These are phyloP conservation scores for Drosophila emarginata DNA, from an alignment of 2,888 invertebrate species.

Conservation along the genomic window DNA sequence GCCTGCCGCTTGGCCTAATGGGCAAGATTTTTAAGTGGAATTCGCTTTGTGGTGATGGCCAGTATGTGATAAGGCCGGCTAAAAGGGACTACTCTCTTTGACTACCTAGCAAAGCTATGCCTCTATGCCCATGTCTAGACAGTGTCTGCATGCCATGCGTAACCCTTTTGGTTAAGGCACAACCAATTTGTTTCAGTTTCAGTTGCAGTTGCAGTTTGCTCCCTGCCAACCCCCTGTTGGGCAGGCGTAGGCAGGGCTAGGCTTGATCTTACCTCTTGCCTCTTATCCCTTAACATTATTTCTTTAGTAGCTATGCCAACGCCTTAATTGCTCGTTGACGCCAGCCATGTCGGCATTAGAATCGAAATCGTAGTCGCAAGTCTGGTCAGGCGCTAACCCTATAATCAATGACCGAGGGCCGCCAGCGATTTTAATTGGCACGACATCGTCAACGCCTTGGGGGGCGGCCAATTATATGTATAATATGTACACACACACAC, in stretches of 20 bases:
- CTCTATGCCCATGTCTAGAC: constrained; percentile 59
- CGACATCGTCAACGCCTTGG: constrained; percentile 66
- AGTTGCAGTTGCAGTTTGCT: constrained; percentile 23
- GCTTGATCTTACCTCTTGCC: too few species aligned
- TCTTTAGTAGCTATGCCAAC: neutral
- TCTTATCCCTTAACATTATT: too few species aligned
- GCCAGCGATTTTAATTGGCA: constrained; percentile 64
- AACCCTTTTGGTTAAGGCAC: constrained; percentile 45
- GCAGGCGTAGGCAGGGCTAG: neutral
- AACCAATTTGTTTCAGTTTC: constrained; percentile 64
- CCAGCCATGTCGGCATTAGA: constrained; percentile 64
- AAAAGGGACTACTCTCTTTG: constrained; percentile 9
- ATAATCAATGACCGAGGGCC: constrained; percentile 58
- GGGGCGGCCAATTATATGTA: constrained; percentile 62
- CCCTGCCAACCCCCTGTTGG: neutral
- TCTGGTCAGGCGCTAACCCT: constrained; percentile 46
- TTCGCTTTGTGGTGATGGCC: constrained; percentile 38
- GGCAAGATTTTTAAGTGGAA: constrained; percentile 63
- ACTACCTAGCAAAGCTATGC: constrained; percentile 71
- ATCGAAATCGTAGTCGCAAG: constrained; percentile 24
- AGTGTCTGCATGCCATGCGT: constrained; percentile 61
- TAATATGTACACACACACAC: constrained; percentile 48
- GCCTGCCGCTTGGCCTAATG: constrained; percentile 42
- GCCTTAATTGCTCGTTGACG: constrained; percentile 55
- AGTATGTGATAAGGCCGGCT: constrained; percentile 53